Percentiles rank a stretch among this genome's conserved stretches.
These are phyloP conservation scores for western clawed frog (Xenopus tropicalis) DNA, from an alignment of 2,113 vertebrate genomes.

Conservation along the genomic window DNA sequence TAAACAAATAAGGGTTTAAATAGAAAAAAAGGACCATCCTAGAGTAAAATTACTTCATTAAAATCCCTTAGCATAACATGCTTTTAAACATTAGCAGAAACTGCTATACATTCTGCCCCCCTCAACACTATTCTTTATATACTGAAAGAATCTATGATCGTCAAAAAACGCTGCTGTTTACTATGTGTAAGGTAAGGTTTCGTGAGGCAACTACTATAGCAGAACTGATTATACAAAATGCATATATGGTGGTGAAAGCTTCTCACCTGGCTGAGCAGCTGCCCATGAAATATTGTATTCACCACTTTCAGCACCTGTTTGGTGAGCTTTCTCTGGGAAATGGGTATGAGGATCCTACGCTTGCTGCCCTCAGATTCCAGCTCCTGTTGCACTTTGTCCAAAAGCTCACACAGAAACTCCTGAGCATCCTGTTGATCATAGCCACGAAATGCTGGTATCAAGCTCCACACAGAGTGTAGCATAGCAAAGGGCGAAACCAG, in stretches of 20 bases:
- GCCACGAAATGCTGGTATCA: constrained; percentile 93
- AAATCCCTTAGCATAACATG: too few relatives aligned
- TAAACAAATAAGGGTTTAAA: too few relatives aligned
- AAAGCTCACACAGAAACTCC: constrained; percentile 94
- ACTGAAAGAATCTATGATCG: too few relatives aligned
- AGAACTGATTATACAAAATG: too few relatives aligned
- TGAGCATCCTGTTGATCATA: constrained; percentile 98
- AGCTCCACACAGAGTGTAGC: constrained; percentile 97
- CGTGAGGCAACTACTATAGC: too few relatives aligned
- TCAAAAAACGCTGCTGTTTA: too few relatives aligned
- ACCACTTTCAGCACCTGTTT: constrained; percentile 98
- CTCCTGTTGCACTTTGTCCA: constrained; percentile 98
- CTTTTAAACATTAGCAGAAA: too few relatives aligned
- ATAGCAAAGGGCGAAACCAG: constrained; percentile 96
- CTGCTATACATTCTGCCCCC: too few relatives aligned
- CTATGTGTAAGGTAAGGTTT: too few relatives aligned
- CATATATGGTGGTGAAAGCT: neutral
- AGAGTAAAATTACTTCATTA: too few relatives aligned
- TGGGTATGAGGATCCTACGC: constrained; percentile 89
- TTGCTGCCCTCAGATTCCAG: constrained; percentile 89
- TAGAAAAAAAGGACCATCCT: too few relatives aligned
- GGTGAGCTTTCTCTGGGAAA: constrained; percentile 94
- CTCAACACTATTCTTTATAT: too few relatives aligned
- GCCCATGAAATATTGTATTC: constrained; percentile 97
- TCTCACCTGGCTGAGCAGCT: constrained; percentile 96